Evolutionary conservation across 1,140 invertebrate genomes (phyloP).

Genomic region (Leptinotarsa defecta): DNA sequence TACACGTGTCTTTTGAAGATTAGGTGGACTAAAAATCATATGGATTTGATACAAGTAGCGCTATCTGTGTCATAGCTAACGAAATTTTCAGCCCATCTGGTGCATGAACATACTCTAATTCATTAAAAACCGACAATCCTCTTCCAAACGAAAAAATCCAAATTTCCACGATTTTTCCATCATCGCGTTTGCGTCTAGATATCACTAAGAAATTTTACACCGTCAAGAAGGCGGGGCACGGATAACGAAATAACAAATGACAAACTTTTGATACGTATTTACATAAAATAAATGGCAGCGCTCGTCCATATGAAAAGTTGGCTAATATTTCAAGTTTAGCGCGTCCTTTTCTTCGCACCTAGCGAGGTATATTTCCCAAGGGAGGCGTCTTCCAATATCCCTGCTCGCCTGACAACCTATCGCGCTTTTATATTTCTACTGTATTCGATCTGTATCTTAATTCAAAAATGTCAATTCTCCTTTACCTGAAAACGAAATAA

Average conservation of each 20-base stretch:
- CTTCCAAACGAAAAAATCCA: too few species aligned
- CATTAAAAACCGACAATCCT: too few species aligned
- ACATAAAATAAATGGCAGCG: constrained; percentile 55
- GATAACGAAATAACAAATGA: constrained; percentile 39
- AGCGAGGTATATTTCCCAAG: constrained; percentile 53
- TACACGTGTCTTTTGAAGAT: too few species aligned
- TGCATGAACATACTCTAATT: too few species aligned
- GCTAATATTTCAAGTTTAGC: constrained; percentile 55
- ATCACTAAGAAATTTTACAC: not conserved
- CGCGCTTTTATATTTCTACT: constrained; percentile 45
- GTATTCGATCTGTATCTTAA: constrained; percentile 49
- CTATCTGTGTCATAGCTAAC: too few species aligned
- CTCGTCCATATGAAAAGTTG: constrained; percentile 58
- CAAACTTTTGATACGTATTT: constrained; percentile 50
- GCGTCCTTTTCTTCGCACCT: constrained; percentile 46
- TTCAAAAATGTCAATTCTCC: constrained; percentile 51
- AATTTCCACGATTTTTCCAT: too few species aligned
- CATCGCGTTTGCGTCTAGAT: too few species aligned
- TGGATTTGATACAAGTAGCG: too few species aligned
- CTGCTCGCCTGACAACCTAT: constrained; percentile 40
- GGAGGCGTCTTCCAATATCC: constrained; percentile 35
- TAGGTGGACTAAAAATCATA: too few species aligned
- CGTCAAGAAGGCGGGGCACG: constrained; percentile 22
- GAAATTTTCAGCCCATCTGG: too few species aligned
- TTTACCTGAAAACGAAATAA: not conserved